Evolutionary conservation across 2,797 vertebrate species (phyloP).

Genomic region (Petrocephalus schoutedeni): DNA sequence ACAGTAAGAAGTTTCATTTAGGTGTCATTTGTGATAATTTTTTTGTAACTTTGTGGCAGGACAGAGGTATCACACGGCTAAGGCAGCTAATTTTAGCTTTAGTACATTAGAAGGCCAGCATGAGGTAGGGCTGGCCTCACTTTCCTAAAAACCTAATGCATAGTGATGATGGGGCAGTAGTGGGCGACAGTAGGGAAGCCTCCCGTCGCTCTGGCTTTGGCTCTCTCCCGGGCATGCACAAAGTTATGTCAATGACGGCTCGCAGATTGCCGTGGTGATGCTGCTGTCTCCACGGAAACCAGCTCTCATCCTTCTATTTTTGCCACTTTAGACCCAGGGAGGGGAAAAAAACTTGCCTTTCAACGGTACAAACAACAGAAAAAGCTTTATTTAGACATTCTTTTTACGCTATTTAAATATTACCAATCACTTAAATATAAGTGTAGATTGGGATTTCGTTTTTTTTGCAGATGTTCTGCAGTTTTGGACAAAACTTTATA

Average conservation of each 20-base stretch:
- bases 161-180: neutral
- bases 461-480: neutral
- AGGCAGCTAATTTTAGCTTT: neutral
- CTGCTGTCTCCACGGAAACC: neutral
- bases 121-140: neutral
- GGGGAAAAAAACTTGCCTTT: neutral
- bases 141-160: neutral
- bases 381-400: neutral
- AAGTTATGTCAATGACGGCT: neutral
- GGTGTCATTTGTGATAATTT: neutral
- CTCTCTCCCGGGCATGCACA: neutral
- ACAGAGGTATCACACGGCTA: neutral
- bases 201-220: neutral
- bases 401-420: neutral
- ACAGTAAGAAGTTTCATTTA: conserved; percentile 11
- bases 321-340: neutral
- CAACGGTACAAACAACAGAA: neutral
- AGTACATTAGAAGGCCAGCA: neutral
- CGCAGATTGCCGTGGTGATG: neutral
- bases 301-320: neutral
- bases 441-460: neutral
- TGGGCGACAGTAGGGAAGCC: neutral
- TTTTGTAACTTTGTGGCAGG: neutral
- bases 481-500: neutral
- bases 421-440: neutral